Conservation (phyloP, 2,888 invertebrate species). For the Acanthosepion esculentum region DNA sequence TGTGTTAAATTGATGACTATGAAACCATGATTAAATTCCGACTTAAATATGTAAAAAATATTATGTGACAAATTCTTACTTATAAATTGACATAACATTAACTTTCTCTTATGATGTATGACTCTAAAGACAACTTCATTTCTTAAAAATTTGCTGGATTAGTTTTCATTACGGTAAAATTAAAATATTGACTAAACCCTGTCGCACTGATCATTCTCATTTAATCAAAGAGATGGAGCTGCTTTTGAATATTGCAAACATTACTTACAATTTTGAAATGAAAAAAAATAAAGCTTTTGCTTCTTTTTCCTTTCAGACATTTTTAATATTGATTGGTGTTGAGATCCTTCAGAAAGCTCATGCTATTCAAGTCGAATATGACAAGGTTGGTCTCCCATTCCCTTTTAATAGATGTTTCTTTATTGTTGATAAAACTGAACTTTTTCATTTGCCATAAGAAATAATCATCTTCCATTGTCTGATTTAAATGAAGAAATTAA, state of each 20-base stretch:
- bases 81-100: too few relatives aligned
- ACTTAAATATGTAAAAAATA: too few relatives aligned
- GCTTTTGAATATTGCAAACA: background rate
- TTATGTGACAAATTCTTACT: too few relatives aligned
- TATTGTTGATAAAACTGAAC: background rate
- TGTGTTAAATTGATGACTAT: too few relatives aligned
- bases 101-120: too few relatives aligned
- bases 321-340: slow-evolving; percentile 68
- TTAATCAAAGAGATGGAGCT: background rate
- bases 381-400: slow-evolving; percentile 50
- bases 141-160: too few relatives aligned
- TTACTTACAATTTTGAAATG: background rate
- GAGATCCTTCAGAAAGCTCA: slow-evolving; percentile 70
- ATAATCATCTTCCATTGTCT: background rate
- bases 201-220: background rate
- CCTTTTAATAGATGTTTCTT: background rate
- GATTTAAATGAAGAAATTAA: background rate
- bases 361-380: slow-evolving; percentile 63
- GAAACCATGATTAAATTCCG: too few relatives aligned
- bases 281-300: background rate
- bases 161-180: too few relatives aligned
- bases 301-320: slow-evolving; percentile 59
- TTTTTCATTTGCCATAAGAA: background rate
- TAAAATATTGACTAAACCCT: too few relatives aligned
- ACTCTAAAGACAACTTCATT: too few relatives aligned